phyloP scores from a whole-genome alignment of 2,888 invertebrate genomes.

The Drepanosiphum platanoidis region DNA sequence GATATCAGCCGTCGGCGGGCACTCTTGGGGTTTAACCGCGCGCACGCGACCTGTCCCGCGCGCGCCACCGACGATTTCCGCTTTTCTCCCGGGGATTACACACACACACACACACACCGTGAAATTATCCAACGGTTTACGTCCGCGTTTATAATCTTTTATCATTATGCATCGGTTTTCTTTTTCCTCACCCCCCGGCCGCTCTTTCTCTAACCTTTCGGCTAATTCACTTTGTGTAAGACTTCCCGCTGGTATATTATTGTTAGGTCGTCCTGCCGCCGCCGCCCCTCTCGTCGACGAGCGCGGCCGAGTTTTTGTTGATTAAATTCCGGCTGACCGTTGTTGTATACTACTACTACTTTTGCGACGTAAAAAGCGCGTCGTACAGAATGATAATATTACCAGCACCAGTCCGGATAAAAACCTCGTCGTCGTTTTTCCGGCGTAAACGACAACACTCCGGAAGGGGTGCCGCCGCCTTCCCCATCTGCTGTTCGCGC shows the following conservation, averaged over 20 bases:
- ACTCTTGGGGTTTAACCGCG: slow-evolving; percentile 60
- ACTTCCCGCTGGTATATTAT: slow-evolving; percentile 58
- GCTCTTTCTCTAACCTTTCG: slow-evolving; percentile 48
- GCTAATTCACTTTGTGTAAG: slow-evolving; percentile 58
- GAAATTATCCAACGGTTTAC: slow-evolving; percentile 59
- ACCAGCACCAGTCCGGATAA: too few relatives aligned
- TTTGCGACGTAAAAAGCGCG: neutral
- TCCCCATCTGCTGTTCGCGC: too few relatives aligned
- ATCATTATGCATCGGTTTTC: slow-evolving; percentile 35
- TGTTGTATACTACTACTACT: neutral
- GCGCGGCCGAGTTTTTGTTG: neutral
- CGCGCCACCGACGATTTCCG: slow-evolving; percentile 28
- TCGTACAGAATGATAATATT: too few relatives aligned
- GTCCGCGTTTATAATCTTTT: slow-evolving; percentile 58
- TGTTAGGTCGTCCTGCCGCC: too few relatives aligned
- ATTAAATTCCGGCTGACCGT: slow-evolving; percentile 49
- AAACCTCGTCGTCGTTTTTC: too few relatives aligned
- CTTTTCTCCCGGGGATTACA: slow-evolving; percentile 40
- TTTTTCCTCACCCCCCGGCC: neutral
- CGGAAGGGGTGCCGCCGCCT: too few relatives aligned
- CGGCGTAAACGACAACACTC: too few relatives aligned
- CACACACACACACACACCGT: too few relatives aligned
- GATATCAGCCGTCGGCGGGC: slow-evolving; percentile 59
- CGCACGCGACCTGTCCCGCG: slow-evolving; percentile 60
- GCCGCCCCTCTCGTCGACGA: slow-evolving; percentile 4